These are phyloP conservation scores for Cephalopholis sonnerati DNA, from an alignment of 2,113 vertebrate genomes.

Conservation along the genomic window DNA sequence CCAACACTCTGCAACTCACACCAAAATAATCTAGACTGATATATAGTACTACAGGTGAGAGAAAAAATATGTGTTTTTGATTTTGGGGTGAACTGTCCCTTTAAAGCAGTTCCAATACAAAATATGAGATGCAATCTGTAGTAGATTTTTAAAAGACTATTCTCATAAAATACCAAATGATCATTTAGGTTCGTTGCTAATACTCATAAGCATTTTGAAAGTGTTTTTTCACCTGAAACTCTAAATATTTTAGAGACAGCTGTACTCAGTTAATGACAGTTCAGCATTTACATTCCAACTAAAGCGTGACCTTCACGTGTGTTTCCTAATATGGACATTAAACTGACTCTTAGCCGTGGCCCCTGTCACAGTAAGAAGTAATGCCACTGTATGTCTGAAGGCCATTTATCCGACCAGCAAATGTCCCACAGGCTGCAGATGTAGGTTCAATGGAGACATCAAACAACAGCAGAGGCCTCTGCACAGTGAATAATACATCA, in stretches of 20 bases:
- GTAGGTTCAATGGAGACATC: constrained; percentile 8
- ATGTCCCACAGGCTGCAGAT: constrained; percentile 13
- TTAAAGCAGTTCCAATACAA: neutral
- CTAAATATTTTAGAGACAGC: neutral
- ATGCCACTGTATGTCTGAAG: constrained; percentile 9
- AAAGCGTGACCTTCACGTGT: constrained; percentile 25
- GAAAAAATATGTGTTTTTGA: too few species aligned
- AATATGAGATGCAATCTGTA: neutral
- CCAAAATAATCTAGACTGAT: too few species aligned
- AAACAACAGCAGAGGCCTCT: constrained; percentile 39
- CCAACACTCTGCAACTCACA: too few species aligned
- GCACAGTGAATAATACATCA: constrained; percentile 46
- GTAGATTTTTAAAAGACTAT: neutral
- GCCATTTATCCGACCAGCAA: constrained; percentile 5
- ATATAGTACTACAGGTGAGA: too few species aligned
- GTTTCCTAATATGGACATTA: constrained; percentile 6
- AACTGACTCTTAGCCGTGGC: constrained; percentile 15
- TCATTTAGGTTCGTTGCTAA: neutral
- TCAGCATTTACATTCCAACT: constrained; percentile 9
- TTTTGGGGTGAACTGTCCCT: too few species aligned
- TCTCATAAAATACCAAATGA: neutral
- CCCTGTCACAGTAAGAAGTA: constrained; percentile 22
- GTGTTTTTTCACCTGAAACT: constrained; percentile 1
- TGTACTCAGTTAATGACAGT: neutral
- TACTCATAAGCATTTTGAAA: neutral